A percentile compares a stretch with the other conserved stretches of the same genome.
phyloP scores from a whole-genome alignment of 2,113 vertebrate genomes.

The Gambusia affinis region DNA sequence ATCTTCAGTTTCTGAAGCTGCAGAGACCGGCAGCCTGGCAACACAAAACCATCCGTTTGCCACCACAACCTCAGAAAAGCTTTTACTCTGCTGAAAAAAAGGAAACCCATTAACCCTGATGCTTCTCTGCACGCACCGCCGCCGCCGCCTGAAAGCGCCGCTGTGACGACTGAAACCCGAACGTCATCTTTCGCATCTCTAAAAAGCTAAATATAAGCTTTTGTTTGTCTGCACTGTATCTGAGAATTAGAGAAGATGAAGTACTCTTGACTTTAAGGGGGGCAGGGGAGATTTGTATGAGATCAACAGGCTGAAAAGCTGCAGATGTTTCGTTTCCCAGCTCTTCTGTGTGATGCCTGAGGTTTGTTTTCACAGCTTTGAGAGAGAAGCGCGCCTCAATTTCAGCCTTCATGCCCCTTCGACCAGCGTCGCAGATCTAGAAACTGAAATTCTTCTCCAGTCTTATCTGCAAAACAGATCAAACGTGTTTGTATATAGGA shows the following conservation, averaged over 20 bases:
- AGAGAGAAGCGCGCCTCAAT: background rate
- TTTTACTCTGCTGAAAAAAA: slow-evolving; percentile 11
- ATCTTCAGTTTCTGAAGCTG: slow-evolving; percentile 27
- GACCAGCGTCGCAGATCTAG: too few relatives aligned
- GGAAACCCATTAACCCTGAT: background rate
- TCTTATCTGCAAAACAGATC: too few relatives aligned
- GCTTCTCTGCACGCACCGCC: background rate
- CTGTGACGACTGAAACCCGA: slow-evolving; percentile 2
- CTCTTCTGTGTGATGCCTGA: slow-evolving; percentile 16
- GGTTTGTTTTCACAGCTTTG: slow-evolving; percentile 20
- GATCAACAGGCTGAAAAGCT: slow-evolving; percentile 12
- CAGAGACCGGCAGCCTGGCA: slow-evolving; percentile 39
- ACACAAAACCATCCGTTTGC: slow-evolving; percentile 51
- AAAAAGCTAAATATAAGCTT: background rate
- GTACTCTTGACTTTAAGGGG: background rate
- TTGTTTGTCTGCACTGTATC: background rate
- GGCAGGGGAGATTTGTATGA: background rate
- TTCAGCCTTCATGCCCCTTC: background rate
- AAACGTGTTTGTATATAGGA: too few relatives aligned
- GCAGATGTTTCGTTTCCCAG: slow-evolving; percentile 51
- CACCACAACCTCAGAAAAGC: slow-evolving; percentile 20
- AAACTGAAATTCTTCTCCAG: too few relatives aligned
- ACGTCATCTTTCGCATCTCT: background rate
- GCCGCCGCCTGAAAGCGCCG: background rate
- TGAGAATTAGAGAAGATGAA: background rate